A percentile compares a stretch with the other conserved stretches of the same genome.
phyloP scores from a whole-genome alignment of 2,113 vertebrate species.

The Suncus etruscus region DNA sequence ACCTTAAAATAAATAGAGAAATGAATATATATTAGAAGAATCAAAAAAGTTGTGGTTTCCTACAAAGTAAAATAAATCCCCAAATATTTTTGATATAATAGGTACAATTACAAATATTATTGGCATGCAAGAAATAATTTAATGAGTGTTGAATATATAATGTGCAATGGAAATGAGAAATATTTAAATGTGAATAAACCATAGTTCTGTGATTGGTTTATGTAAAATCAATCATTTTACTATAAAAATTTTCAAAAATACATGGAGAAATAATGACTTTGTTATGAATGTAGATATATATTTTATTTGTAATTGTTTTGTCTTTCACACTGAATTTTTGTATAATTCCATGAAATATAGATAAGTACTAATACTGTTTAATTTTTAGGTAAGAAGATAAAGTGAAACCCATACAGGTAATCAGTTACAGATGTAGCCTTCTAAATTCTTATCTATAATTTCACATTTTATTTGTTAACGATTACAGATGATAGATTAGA shows the following conservation, averaged over 20 bases:
- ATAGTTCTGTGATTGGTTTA: too few relatives aligned
- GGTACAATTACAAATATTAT: neutral
- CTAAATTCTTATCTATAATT: too few relatives aligned
- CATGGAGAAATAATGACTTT: neutral
- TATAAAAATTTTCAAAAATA: neutral
- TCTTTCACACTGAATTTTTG: too few relatives aligned
- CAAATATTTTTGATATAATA: neutral
- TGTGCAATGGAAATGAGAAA: neutral
- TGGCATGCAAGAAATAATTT: neutral
- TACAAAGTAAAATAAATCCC: conserved; percentile 9
- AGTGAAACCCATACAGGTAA: too few relatives aligned
- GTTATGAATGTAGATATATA: too few relatives aligned
- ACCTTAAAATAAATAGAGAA: neutral
- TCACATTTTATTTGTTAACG: too few relatives aligned
- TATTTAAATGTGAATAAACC: neutral
- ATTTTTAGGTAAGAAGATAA: too few relatives aligned
- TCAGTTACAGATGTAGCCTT: too few relatives aligned
- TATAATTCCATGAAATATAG: too few relatives aligned
- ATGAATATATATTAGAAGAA: neutral
- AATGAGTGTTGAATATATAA: neutral
- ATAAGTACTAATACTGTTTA: too few relatives aligned
- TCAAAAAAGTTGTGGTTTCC: neutral
- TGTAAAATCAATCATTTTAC: neutral
- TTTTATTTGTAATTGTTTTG: too few relatives aligned
- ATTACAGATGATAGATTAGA: too few relatives aligned